phyloP scores from a whole-genome alignment of 2,888 invertebrate species.

The Adela reaumurella region DNA sequence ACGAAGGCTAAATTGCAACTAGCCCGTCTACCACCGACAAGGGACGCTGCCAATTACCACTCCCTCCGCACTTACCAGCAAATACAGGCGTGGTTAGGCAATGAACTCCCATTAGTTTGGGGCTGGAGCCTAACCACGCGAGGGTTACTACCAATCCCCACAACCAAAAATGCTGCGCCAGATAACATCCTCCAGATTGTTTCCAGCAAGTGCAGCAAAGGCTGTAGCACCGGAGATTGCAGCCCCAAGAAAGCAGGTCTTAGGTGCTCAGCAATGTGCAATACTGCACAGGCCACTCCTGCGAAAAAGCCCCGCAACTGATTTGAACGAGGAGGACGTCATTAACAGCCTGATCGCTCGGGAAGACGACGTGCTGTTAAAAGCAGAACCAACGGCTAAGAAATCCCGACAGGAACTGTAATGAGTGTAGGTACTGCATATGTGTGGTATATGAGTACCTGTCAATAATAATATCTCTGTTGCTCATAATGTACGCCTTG shows the following conservation, averaged over 20 bases:
- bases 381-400: slow-evolving; percentile 1
- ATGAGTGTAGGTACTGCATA: no score
- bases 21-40: slow-evolving; percentile 8
- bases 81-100: slow-evolving; percentile 5
- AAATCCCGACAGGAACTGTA: no score
- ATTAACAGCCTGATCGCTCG: background rate
- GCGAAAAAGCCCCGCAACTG: slow-evolving; percentile 1
- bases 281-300: slow-evolving; percentile 4
- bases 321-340: no score
- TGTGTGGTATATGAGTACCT: no score
- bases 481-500: no score
- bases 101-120: slow-evolving; percentile 4
- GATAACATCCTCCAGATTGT: slow-evolving; percentile 1
- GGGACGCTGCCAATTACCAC: slow-evolving; percentile 6
- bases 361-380: slow-evolving; percentile 2
- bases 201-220: slow-evolving; percentile 3
- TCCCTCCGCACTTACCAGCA: slow-evolving; percentile 15
- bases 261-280: slow-evolving; percentile 3
- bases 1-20: background rate
- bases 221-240: slow-evolving; percentile 1
- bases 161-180: slow-evolving; percentile 1
- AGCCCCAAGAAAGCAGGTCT: slow-evolving; percentile 3
- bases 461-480: no score
- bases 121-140: no score
- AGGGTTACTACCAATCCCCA: background rate